Conservation (phyloP, 2,113 vertebrate species). For the Lepus americanus region DNA sequence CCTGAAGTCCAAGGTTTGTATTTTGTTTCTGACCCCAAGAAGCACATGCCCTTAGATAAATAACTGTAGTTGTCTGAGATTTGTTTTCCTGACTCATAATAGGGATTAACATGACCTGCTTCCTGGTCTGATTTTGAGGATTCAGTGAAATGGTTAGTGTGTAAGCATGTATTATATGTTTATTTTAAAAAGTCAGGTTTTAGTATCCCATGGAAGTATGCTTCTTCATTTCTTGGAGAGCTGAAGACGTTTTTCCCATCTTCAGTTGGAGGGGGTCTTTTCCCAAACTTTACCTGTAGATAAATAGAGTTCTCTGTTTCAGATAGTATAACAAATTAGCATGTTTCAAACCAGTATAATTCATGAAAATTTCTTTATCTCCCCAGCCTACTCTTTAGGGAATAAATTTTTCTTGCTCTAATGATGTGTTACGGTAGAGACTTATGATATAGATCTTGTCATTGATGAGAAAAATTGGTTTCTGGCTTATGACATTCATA, state of each 20-base stretch:
- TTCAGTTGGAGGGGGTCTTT: background rate
- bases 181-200: background rate
- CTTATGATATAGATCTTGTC: background rate
- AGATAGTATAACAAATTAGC: background rate
- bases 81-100: background rate
- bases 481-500: background rate
- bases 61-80: background rate
- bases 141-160: background rate
- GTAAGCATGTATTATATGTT: background rate
- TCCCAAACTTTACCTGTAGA: background rate
- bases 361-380: background rate
- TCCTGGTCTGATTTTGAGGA: background rate
- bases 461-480: background rate
- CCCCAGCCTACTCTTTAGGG: background rate
- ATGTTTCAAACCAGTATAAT: background rate
- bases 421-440: background rate
- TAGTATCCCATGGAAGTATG: background rate
- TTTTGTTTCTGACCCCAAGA: background rate
- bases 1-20: background rate
- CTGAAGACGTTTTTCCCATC: background rate
- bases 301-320: background rate
- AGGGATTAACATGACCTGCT: background rate
- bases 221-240: background rate
- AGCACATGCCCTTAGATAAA: background rate
- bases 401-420: slow-evolving; percentile 1